Percentiles rank a stretch among this genome's conserved stretches.
phyloP scores from a whole-genome alignment of 2,888 invertebrate genomes.

The Cantharis lateralis region DNA sequence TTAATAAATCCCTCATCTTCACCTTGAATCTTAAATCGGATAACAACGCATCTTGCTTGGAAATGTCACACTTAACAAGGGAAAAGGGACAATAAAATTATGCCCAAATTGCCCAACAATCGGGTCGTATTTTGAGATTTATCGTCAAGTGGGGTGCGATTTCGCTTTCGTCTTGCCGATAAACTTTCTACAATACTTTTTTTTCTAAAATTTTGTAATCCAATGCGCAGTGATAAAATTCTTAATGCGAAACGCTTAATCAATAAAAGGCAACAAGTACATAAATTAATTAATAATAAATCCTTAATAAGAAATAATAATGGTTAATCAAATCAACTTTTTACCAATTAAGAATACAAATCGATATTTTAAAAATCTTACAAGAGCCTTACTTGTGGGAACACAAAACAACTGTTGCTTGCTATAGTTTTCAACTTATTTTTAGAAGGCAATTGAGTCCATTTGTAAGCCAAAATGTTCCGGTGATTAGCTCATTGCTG shows the following conservation, averaged over 20 bases:
- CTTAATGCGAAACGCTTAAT: background rate
- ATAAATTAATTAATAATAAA: background rate
- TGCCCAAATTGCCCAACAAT: background rate
- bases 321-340: conserved; percentile 2
- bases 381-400: background rate
- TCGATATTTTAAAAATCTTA: background rate
- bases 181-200: background rate
- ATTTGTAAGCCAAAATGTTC: background rate
- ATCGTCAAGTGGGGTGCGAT: background rate
- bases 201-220: background rate
- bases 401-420: background rate
- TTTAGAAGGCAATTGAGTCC: conserved; percentile 1
- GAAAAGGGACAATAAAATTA: background rate
- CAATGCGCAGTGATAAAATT: background rate
- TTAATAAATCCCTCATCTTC: conserved; percentile 20
- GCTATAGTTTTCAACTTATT: background rate
- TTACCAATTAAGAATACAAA: background rate
- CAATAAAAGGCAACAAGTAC: background rate
- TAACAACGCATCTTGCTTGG: background rate
- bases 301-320: conserved; percentile 1
- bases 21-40: conserved; percentile 20
- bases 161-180: background rate
- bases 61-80: background rate
- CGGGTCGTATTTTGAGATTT: background rate
- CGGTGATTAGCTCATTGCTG: background rate